Conservation (phyloP, 2,888 invertebrate genomes). For the Caenorhabditis sp. region DNA sequence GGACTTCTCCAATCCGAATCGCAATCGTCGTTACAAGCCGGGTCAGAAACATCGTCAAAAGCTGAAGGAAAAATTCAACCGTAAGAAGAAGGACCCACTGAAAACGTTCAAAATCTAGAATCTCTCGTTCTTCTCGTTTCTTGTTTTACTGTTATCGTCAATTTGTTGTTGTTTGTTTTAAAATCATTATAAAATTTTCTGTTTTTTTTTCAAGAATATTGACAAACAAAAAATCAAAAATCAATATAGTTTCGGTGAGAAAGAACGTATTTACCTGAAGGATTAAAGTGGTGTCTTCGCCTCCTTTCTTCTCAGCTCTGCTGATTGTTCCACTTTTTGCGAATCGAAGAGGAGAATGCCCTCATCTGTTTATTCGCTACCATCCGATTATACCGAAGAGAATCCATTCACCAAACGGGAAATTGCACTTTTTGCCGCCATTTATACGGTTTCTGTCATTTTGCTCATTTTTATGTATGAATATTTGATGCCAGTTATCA, state of each 20-base stretch:
- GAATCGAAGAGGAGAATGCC: not conserved
- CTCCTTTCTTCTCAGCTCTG: not conserved
- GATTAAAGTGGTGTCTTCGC: not conserved
- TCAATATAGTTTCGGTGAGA: not conserved
- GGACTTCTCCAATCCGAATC: conserved; percentile 42
- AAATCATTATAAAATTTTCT: not conserved
- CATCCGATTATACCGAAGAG: conserved; percentile 51
- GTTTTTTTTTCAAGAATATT: not conserved
- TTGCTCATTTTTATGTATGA: conserved; percentile 55
- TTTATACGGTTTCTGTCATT: conserved; percentile 50
- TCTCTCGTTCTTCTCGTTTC: not conserved
- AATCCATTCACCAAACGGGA: conserved; percentile 46
- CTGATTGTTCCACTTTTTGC: not conserved
- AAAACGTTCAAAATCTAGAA: conserved; percentile 59
- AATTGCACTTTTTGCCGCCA: conserved; percentile 30
- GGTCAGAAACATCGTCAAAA: conserved; percentile 44
- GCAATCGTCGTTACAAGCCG: conserved; percentile 36
- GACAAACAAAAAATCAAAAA: not conserved
- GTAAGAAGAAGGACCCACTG: conserved; percentile 56
- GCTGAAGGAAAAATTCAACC: conserved; percentile 53
- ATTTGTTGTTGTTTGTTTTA: conserved; percentile 4
- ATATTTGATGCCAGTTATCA: conserved; percentile 60
- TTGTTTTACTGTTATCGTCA: conserved; percentile 2
- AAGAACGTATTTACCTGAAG: not conserved
- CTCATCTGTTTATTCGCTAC: conserved; percentile 38